A percentile compares a stretch with the other conserved stretches of the same genome.
Evolutionary conservation across 2,888 invertebrate genomes (phyloP).

Genomic region (Chaitophorus viminalis): DNA sequence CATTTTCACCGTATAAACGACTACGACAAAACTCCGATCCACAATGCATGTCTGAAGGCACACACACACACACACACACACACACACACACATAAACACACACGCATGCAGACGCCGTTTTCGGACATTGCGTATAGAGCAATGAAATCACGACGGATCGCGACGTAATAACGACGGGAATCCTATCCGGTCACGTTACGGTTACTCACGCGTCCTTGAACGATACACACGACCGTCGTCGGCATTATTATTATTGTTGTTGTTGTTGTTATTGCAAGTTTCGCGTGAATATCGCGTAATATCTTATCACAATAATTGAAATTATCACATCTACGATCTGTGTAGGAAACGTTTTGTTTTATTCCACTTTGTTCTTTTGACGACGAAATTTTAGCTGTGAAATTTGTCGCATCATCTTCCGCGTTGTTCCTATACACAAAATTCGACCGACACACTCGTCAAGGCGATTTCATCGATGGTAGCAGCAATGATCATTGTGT

Average conservation of each 20-base stretch:
- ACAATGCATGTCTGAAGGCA: not conserved
- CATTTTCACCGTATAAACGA: not conserved
- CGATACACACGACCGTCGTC: not conserved
- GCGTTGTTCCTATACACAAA: not conserved
- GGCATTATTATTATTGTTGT: not conserved
- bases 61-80: too few species aligned
- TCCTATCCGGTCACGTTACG: slow-evolving; percentile 29
- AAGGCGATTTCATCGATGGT: too few species aligned
- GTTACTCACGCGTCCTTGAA: slow-evolving; percentile 46
- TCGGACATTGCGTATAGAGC: not conserved
- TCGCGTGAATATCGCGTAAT: not conserved
- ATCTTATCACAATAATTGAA: not conserved
- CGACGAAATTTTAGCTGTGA: not conserved
- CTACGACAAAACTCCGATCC: not conserved
- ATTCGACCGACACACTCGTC: too few species aligned
- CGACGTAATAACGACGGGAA: slow-evolving; percentile 28
- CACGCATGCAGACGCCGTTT: not conserved
- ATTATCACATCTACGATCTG: not conserved
- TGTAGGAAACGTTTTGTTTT: too few species aligned
- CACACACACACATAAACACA: too few species aligned
- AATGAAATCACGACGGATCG: slow-evolving; percentile 17
- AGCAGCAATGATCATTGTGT: too few species aligned
- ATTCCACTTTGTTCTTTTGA: not conserved
- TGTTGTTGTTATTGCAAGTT: not conserved
- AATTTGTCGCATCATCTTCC: not conserved